phyloP scores from a whole-genome alignment of 2,888 invertebrate genomes.

The Calameuta idolon region DNA sequence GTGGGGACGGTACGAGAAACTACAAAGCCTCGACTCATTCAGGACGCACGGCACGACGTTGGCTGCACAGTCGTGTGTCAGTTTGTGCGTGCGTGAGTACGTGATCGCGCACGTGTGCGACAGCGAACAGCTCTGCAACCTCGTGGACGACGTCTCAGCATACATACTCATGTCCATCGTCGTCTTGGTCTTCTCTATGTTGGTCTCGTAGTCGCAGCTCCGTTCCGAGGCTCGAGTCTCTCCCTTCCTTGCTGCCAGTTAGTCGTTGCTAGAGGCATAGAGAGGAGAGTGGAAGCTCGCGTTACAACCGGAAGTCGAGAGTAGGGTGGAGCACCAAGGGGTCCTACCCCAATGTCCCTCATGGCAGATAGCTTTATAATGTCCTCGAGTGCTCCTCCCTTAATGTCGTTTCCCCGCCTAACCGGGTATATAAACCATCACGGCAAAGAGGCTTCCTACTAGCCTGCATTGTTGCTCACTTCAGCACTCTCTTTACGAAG shows the following conservation, averaged over 20 bases:
- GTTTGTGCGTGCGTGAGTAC: conserved; percentile 17
- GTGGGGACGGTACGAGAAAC: conserved; percentile 5
- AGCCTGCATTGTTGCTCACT: conserved; percentile 60
- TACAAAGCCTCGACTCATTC: conserved; percentile 44
- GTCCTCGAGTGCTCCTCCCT: conserved; percentile 61
- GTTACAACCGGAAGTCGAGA: conserved; percentile 65
- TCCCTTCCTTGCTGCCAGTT: not conserved
- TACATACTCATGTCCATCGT: not conserved
- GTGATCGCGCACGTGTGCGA: not conserved
- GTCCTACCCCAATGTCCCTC: conserved; percentile 51
- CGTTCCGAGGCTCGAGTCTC: not conserved
- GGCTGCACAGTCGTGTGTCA: conserved; percentile 18
- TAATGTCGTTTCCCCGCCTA: conserved; percentile 44
- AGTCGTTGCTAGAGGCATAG: not conserved
- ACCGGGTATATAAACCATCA: conserved; percentile 40
- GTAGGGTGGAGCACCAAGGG: conserved; percentile 43
- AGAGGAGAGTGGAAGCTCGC: conserved; percentile 43
- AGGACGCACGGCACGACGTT: conserved; percentile 49
- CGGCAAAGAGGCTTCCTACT: conserved; percentile 22
- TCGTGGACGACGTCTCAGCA: not conserved
- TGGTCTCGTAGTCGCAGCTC: not conserved
- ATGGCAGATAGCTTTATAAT: conserved; percentile 56
- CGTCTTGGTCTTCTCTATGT: not conserved
- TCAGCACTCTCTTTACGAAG: conserved; percentile 23
- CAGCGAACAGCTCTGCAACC: not conserved